phyloP scores from a whole-genome alignment of 2,888 invertebrate genomes.

The Diarsia brunnea region DNA sequence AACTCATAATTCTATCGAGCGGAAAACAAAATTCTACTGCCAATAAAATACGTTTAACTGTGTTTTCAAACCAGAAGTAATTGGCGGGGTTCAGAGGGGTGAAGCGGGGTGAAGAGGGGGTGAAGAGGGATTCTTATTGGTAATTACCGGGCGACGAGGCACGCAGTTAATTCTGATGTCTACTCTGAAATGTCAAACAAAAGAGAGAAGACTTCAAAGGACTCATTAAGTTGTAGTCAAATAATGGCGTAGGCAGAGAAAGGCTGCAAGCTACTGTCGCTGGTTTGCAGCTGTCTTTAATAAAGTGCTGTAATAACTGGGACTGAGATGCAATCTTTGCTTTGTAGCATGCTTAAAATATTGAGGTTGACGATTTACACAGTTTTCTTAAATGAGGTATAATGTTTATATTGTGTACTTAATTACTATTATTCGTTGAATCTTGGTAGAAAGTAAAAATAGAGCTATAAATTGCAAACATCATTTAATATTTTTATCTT shows the following conservation, averaged over 20 bases:
- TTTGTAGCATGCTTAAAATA: conserved; percentile 6
- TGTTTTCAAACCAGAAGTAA: conserved; percentile 74
- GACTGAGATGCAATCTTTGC: conserved; percentile 22
- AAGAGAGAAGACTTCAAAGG: conserved; percentile 80
- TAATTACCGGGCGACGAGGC: conserved; percentile 76
- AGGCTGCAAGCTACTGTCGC: conserved; percentile 40
- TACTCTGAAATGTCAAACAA: conserved; percentile 82
- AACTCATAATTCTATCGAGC: conserved; percentile 65
- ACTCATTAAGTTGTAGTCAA: conserved; percentile 83
- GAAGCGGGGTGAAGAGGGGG: conserved; percentile 27
- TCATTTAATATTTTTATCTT: too few species aligned
- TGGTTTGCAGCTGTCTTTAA: conserved; percentile 32
- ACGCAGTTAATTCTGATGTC: conserved; percentile 77
- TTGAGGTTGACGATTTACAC: conserved; percentile 5
- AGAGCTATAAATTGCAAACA: too few species aligned
- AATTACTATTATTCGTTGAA: too few species aligned
- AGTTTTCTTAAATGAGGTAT: neutral
- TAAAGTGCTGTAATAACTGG: conserved; percentile 50
- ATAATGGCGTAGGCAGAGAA: conserved; percentile 71
- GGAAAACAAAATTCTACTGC: conserved; percentile 64
- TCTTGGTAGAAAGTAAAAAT: too few species aligned
- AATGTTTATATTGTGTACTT: neutral
- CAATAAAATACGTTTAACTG: conserved; percentile 71
- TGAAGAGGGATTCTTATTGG: conserved; percentile 71
- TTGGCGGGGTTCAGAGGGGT: conserved; percentile 62